Base-by-base conservation (phyloP, 1,140 invertebrate species). In the Solenopsis invicta region DNA sequence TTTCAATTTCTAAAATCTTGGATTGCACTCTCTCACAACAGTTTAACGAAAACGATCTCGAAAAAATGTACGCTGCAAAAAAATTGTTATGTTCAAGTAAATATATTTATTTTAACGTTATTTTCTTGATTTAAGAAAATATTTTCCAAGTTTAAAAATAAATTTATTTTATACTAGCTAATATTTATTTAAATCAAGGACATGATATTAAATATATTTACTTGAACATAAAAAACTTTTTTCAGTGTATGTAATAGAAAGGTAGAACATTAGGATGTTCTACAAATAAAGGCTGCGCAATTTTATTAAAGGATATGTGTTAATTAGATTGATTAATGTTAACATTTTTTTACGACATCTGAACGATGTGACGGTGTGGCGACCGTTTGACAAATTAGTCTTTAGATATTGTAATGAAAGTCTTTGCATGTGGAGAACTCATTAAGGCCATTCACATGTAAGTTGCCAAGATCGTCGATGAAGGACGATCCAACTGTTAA, bases 401-500 rank as follows among this genome's bases (percentile, higher is more conserved):
- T 59, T 56, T 85, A 85, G 72, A 29, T 64, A 54, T 78, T 56
- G 24, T 75, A 67, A 78, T 78, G 75, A 85, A 85, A 76, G 82
- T 85, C 37, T 71, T 76, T 24, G 29, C 34, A 41, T 52, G 21
- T 54, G 50, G 24, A 78, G 78, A 78, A 61, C 50, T 34, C 54
- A 82, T 82, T 18, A 8, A 37, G 18, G 24, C 45, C 48, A 72
- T 87, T 84, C 75, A 74, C 45, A 80, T 69, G 59, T 59, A 86
- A 89, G 62, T 89, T 87, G 86, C 86, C 81, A 91, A 92, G 84
- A 84, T 84, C 67, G 90, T 29, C 88, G 69, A 71, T 91, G 90
- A 34, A 85, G 66, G 87, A 84, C 64, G 85, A 92, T 85, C 89
- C 54, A 92, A 92, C 91, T 92, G 88, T 92, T 90, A 80, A 93